Conservation (phyloP, 2,888 invertebrate species). For the Netelia inedita region DNA sequence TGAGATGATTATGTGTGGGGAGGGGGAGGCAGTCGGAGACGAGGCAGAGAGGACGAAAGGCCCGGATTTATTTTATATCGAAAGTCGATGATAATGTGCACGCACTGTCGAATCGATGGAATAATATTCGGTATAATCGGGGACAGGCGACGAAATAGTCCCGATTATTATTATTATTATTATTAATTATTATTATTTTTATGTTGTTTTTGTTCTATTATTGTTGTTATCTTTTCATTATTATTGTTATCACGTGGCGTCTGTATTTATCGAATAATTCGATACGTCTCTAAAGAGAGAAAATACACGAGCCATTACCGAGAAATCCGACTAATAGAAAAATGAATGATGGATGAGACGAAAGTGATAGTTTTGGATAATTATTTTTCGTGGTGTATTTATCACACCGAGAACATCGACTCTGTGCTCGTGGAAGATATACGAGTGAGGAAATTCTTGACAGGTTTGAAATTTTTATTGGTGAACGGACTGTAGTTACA, state of each 20-base stretch:
- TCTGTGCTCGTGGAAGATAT: neutral
- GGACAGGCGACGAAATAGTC: neutral
- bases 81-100: conserved; percentile 22
- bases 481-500: neutral
- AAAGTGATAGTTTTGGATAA: conserved; percentile 24
- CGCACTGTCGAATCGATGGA: conserved; percentile 6
- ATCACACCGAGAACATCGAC: neutral
- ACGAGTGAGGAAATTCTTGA: conserved; percentile 40
- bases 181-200: neutral
- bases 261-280: too few relatives aligned
- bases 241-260: too few relatives aligned
- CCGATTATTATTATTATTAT: neutral
- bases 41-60: conserved; percentile 9
- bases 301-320: neutral
- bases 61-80: conserved; percentile 48
- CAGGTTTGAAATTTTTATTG: conserved; percentile 29
- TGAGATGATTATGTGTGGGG: conserved; percentile 7
- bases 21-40: conserved; percentile 53
- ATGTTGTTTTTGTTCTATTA: too few relatives aligned
- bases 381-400: conserved; percentile 15
- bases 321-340: neutral
- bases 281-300: too few relatives aligned
- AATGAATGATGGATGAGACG: neutral
- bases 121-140: conserved; percentile 20
- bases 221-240: too few relatives aligned